These are phyloP conservation scores for Isotomurus palustris DNA, from an alignment of 2,888 invertebrate species.

Conservation along the genomic window DNA sequence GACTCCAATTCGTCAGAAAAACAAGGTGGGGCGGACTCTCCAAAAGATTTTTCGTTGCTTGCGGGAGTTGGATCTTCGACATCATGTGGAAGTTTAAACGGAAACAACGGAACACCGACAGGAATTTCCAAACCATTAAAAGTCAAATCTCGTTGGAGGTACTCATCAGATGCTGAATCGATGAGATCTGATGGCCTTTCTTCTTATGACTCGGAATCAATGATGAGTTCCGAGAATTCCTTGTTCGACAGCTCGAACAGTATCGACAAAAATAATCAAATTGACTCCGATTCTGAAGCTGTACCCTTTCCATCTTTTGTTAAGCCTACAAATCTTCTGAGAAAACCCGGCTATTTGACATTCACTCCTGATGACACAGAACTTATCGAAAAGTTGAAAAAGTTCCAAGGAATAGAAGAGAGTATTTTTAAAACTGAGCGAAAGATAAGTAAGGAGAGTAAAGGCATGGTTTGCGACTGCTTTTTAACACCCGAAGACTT, in stretches of 20 bases:
- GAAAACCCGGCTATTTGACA: conserved; percentile 33
- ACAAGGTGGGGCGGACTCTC: conserved; percentile 10
- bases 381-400: conserved; percentile 62
- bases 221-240: neutral
- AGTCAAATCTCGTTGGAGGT: conserved; percentile 72
- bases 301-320: conserved; percentile 1
- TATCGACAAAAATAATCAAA: conserved; percentile 4
- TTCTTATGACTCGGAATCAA: neutral
- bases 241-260: neutral
- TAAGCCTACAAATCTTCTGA: conserved; percentile 22
- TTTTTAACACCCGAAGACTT: conserved; percentile 84
- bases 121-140: conserved; percentile 63
- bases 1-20: conserved; percentile 39
- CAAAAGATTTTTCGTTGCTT: conserved; percentile 2
- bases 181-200: conserved; percentile 53
- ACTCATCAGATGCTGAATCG: conserved; percentile 60
- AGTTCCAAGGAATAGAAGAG: conserved; percentile 74
- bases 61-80: conserved; percentile 29
- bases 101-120: no score
- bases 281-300: neutral
- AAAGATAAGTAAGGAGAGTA: conserved; percentile 72
- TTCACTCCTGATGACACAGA: conserved; percentile 48
- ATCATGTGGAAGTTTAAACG: no score
- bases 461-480: conserved; percentile 93
- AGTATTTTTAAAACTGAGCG: conserved; percentile 81